Evolutionary conservation across 1,140 invertebrate genomes (phyloP).

Genomic region (Chrysomallon squamiferum): DNA sequence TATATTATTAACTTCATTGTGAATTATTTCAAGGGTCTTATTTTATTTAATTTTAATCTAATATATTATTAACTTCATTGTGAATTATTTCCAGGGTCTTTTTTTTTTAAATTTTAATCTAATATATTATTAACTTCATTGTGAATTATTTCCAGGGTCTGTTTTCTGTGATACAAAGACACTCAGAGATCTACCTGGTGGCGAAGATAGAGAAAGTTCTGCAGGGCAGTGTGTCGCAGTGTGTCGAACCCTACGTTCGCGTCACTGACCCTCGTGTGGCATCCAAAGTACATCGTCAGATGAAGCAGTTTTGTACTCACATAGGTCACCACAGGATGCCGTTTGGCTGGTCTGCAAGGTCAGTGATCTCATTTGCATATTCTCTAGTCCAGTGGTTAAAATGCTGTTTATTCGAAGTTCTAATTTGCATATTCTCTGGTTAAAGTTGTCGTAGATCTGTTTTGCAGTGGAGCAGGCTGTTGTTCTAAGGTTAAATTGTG

Average conservation of each 20-base stretch:
- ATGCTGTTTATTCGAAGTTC: no score
- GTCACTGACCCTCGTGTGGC: slow-evolving; percentile 75
- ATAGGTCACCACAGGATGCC: slow-evolving; percentile 93
- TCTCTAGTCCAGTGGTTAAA: no score
- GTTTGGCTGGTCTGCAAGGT: slow-evolving; percentile 90
- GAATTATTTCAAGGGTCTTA: no score
- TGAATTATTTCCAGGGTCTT: neutral
- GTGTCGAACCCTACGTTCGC: slow-evolving; percentile 89
- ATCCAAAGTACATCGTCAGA: slow-evolving; percentile 82
- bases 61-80: no score
- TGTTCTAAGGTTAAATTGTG: no score
- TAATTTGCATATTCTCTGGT: no score
- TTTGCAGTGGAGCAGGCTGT: no score
- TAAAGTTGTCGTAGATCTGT: neutral
- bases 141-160: slow-evolving; percentile 71
- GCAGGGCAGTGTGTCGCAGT: slow-evolving; percentile 86
- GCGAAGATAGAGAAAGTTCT: slow-evolving; percentile 91
- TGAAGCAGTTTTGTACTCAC: slow-evolving; percentile 80
- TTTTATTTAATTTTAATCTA: no score
- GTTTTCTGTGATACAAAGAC: slow-evolving; percentile 50
- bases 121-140: no score
- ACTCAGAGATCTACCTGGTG: slow-evolving; percentile 81
- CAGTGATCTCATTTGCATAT: slow-evolving; percentile 11
- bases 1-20: no score
- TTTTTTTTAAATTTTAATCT: no score